Base-by-base conservation (phyloP, 92 coral and sea anemone species). In the Anthopleura xanthogrammica region DNA sequence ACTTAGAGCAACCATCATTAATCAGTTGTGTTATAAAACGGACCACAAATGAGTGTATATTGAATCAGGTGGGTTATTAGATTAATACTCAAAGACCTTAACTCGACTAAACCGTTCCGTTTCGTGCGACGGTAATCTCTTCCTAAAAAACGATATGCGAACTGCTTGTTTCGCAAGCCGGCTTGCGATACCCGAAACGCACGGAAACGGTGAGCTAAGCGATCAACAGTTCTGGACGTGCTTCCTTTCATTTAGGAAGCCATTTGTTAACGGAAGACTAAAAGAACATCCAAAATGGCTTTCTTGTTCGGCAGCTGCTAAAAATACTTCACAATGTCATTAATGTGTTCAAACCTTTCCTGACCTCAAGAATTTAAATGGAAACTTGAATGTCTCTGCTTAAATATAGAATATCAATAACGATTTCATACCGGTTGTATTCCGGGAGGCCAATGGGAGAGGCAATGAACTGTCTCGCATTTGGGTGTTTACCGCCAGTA, bases 351-450 rank as follows among this genome's bases (percentile, higher is more conserved):
- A 68, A 68, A 68, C 74, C 74, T 36, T 68, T 68, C 42, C 62
- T 81, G 84, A 81, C 84, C 84, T 70, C 84, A 70, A 70, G 55
- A 68, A 65, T 81, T 58, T 66, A 60, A 70, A 81, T 68, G 60
- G 75, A 52, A 81, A 80, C 60, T 54, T 9, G 74, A 60, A 68
- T 42, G 77, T 57, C 41, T 54, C 17, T 1, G 42, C 58, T 7
- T 81, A 81, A 81, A 81, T 60, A 81, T 81, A 81, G 84, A 43
- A n/a, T 12, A 65, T 60, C 60, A 66, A 65, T 81, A 39, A 39
- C 72, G 13, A 56, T 16, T 16, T 43, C 82, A 58, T 7, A 39
- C 23, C 58, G 58, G 58, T 11, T 6, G 58, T 43, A n/a, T 48
- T 79, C 82, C 82, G 52, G 52, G 46, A 62, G 65, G 75, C 36